Evolutionary conservation across 1,140 invertebrate species (phyloP).

Genomic region (Cataglyphis hispanica): DNA sequence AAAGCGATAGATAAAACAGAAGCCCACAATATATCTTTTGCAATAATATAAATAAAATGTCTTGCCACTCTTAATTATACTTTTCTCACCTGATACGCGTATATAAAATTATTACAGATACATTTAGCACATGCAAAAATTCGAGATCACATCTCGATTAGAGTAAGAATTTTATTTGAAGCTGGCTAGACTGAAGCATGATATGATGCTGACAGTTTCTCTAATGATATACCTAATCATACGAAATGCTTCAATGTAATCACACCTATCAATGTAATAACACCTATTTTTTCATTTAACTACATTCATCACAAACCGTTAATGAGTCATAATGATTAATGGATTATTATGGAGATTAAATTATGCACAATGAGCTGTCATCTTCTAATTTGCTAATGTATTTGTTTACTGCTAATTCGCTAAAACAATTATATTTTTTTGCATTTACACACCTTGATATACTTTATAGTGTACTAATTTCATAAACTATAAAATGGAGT

Average conservation of each 20-base stretch:
- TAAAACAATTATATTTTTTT: neutral
- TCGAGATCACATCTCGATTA: neutral
- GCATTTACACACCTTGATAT: neutral
- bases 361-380: constrained; percentile 16
- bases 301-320: constrained; percentile 2
- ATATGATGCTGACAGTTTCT: constrained; percentile 13
- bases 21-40: neutral
- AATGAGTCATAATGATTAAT: constrained; percentile 4
- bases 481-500: neutral
- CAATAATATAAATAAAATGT: neutral
- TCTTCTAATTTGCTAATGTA: constrained; percentile 3
- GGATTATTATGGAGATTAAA: neutral
- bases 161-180: constrained; percentile 1
- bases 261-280: constrained; percentile 23
- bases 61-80: neutral
- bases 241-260: neutral
- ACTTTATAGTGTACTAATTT: constrained; percentile 1
- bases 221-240: constrained; percentile 35
- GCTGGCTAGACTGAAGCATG: constrained; percentile 15
- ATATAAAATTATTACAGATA: constrained; percentile 12
- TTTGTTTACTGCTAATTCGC: neutral
- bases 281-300: neutral
- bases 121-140: constrained; percentile 36
- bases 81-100: neutral
- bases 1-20: constrained; percentile 4